Conservation (phyloP, 2,113 vertebrate genomes). For the Coptodon rendalli region DNA sequence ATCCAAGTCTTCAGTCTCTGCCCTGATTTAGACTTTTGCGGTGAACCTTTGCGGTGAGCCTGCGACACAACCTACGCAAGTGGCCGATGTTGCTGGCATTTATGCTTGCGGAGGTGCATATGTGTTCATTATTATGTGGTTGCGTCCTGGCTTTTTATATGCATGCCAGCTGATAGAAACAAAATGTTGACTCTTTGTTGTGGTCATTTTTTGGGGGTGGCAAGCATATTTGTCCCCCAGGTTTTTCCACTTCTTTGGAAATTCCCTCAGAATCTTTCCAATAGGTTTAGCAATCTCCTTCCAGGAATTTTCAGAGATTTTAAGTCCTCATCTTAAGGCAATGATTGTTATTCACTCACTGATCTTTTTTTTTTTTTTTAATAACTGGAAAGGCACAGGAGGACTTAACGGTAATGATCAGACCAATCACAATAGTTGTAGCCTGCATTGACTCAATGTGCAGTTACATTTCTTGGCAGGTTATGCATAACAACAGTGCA, state of each 20-base stretch:
- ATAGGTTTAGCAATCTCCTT: neutral
- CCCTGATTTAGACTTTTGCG: neutral
- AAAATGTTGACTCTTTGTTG: neutral
- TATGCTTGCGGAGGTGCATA: neutral
- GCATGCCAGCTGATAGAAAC: neutral
- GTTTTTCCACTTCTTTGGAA: neutral
- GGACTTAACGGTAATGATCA: neutral
- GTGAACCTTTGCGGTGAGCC: neutral
- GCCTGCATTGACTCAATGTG: neutral
- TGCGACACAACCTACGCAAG: neutral
- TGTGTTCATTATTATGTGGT: neutral
- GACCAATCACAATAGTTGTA: neutral
- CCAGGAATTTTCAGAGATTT: neutral
- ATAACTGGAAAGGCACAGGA: neutral
- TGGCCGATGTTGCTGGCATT: neutral
- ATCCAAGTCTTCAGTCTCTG: neutral
- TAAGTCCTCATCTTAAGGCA: neutral
- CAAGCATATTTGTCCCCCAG: neutral
- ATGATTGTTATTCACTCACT: neutral
- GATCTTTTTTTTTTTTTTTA: accelerated
- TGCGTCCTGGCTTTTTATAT: neutral
- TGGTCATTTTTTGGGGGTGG: neutral
- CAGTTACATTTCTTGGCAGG: neutral
- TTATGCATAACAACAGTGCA: neutral
- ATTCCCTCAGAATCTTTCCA: neutral